Percentiles rank a stretch among this genome's conserved stretches.
Conservation (phyloP, 2,113 vertebrate species). For the Ursus arctos region DNA sequence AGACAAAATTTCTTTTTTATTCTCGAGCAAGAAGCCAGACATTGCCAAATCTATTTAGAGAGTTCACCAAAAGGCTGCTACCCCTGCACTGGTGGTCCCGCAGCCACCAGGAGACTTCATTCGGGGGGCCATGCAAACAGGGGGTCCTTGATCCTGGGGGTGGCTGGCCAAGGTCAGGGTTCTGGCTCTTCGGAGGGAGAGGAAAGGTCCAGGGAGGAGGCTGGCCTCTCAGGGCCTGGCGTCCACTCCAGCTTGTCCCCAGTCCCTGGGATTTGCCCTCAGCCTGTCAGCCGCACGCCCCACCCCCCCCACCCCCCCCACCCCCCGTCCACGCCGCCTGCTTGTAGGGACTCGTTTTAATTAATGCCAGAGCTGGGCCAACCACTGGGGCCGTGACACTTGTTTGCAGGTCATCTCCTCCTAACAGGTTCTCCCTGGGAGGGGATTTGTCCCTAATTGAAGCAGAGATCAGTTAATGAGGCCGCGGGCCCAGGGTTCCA, state of each 20-base stretch:
- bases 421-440: conserved; percentile 92
- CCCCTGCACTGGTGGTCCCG: neutral
- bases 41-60: conserved; percentile 77
- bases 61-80: conserved; percentile 64
- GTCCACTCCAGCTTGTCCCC: neutral
- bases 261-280: neutral
- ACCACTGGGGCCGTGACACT: conserved; percentile 87
- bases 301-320: too few species aligned
- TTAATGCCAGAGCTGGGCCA: conserved; percentile 87
- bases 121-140: neutral
- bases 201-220: neutral
- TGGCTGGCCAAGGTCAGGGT: neutral
- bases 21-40: conserved; percentile 74
- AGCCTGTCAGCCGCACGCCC: neutral
- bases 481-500: conserved; percentile 75
- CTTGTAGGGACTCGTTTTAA: conserved; percentile 85
- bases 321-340: conserved; percentile 39
- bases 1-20: conserved; percentile 79
- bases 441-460: conserved; percentile 93
- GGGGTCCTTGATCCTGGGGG: neutral
- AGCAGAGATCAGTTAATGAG: conserved; percentile 88
- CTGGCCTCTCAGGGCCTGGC: neutral
- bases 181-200: neutral
- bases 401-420: conserved; percentile 91
- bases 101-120: neutral